Conservation (phyloP, 2,797 vertebrate genomes). For the Enteromius argenteus region DNA sequence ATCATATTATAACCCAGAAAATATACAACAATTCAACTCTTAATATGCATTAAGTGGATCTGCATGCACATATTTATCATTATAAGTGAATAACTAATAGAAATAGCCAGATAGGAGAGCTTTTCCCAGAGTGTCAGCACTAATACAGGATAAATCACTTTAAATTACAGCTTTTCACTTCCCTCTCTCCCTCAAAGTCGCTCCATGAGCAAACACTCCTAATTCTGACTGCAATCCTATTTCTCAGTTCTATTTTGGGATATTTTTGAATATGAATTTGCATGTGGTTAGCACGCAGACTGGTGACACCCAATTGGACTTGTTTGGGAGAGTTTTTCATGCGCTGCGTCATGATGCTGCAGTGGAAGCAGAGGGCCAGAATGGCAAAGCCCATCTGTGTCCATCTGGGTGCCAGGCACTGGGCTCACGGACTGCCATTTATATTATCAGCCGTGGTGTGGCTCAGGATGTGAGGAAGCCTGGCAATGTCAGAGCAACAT, state of each 20-base stretch:
- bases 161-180: conserved; percentile 10
- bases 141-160: conserved; percentile 19
- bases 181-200: not conserved
- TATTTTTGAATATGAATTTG: conserved; percentile 38
- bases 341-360: conserved; percentile 22
- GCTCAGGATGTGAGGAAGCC: conserved; percentile 6
- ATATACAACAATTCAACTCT: conserved; percentile 4
- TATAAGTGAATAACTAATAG: conserved; percentile 7
- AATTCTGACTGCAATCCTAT: conserved; percentile 40
- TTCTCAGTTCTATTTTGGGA: conserved; percentile 51
- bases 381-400: conserved; percentile 57
- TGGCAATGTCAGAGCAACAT: conserved; percentile 4
- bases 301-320: conserved; percentile 40
- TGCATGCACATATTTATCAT: conserved; percentile 24
- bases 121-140: not conserved
- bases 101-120: conserved; percentile 10
- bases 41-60: conserved; percentile 32
- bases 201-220: conserved; percentile 24
- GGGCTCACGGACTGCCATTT: conserved; percentile 31
- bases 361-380: conserved; percentile 32
- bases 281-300: conserved; percentile 35
- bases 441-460: conserved; percentile 26
- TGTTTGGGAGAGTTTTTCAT: conserved; percentile 23
- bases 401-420: conserved; percentile 46
- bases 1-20: not conserved